Conservation (phyloP, 2,888 invertebrate species). For the Ichneumoninae sp. region DNA sequence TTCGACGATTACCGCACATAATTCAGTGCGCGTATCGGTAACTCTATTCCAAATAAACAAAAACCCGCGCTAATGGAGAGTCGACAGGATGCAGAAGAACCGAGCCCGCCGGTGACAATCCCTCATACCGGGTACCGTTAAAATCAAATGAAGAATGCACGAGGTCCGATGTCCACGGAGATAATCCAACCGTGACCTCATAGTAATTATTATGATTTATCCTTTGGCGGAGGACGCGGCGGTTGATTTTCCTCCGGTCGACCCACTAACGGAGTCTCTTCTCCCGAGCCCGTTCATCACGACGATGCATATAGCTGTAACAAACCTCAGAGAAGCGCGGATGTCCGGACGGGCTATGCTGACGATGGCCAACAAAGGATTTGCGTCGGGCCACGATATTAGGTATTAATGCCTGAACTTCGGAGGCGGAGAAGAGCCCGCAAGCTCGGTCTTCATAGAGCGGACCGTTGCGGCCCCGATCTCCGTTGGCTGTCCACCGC, state of each 20-base stretch:
- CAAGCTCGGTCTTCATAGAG: conserved; percentile 62
- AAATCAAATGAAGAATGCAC: conserved; percentile 42
- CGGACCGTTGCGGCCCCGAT: conserved; percentile 32
- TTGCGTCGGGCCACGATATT: conserved; percentile 79
- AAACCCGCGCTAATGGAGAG: conserved; percentile 28
- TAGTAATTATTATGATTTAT: not conserved
- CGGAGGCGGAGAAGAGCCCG: conserved; percentile 67
- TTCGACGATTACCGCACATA: not conserved
- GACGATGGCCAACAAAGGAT: conserved; percentile 68
- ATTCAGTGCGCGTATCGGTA: not conserved
- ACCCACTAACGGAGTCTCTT: conserved; percentile 41
- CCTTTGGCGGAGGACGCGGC: conserved; percentile 6
- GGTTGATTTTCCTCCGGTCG: conserved; percentile 11
- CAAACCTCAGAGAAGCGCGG: conserved; percentile 40
- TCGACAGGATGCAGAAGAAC: not conserved
- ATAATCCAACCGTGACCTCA: conserved; percentile 15
- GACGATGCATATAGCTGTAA: conserved; percentile 29
- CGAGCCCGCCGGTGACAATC: not conserved
- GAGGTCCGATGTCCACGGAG: conserved; percentile 14
- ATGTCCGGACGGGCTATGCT: conserved; percentile 52
- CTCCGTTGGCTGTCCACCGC: conserved; percentile 11
- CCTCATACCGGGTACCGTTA: conserved; percentile 3
- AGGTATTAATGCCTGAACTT: conserved; percentile 83
- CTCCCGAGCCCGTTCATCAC: not conserved
- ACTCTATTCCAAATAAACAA: not conserved